Conservation (phyloP, 2,888 invertebrate species). For the Tortrix viridana region DNA sequence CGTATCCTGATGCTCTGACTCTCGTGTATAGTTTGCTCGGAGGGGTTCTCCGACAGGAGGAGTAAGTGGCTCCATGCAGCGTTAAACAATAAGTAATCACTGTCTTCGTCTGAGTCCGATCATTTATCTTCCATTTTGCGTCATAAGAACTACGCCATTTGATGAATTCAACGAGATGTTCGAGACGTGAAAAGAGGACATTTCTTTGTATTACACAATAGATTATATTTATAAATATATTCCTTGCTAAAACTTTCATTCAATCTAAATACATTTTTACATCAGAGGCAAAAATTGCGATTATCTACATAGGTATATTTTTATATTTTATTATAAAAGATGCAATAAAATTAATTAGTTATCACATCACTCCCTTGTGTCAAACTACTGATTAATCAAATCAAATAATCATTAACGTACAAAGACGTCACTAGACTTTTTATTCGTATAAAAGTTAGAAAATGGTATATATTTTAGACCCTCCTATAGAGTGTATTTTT, state of each 20-base stretch:
- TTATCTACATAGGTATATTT: no score
- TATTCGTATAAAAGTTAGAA: no score
- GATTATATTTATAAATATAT: no score
- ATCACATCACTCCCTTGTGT: no score
- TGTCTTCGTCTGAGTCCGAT: constrained; percentile 4
- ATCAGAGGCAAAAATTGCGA: no score
- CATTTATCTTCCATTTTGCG: constrained; percentile 21
- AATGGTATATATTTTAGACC: no score
- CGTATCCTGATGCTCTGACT: not conserved
- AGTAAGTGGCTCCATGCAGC: constrained; percentile 18
- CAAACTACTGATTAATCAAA: no score
- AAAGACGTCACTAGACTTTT: no score
- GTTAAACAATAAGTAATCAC: constrained; percentile 17
- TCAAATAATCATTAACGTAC: no score
- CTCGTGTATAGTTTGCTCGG: not conserved
- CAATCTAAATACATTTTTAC: not conserved
- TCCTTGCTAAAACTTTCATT: constrained; percentile 5
- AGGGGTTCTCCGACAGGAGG: constrained; percentile 6
- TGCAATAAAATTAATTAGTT: no score
- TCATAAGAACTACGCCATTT: constrained; percentile 12
- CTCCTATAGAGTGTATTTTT: no score
- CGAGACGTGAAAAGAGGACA: constrained; percentile 22
- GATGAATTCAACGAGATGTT: constrained; percentile 7
- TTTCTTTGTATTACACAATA: constrained; percentile 22
- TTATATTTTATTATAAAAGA: no score